A percentile compares a stretch with the other conserved stretches of the same genome.
Conservation (phyloP, 2,797 vertebrate species). For the Etheostoma perlongum region DNA sequence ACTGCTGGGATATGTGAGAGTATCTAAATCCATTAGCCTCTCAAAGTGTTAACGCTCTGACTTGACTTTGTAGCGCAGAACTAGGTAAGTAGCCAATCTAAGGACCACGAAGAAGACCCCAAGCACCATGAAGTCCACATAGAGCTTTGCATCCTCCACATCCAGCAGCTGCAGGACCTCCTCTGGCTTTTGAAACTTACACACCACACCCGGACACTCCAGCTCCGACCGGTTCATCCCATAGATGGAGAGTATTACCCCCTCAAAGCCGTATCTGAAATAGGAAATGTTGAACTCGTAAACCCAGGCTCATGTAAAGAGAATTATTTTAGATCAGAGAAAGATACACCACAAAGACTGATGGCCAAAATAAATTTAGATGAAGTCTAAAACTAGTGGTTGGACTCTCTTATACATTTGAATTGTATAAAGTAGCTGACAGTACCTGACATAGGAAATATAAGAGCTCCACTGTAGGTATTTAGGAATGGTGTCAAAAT, state of each 20-base stretch:
- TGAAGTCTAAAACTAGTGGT: conserved; percentile 1
- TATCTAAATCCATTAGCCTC: conserved; percentile 26
- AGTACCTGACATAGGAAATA: conserved; percentile 96
- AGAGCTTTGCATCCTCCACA: conserved; percentile 96
- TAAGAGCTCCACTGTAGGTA: conserved; percentile 99
- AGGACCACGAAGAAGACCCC: conserved; percentile 94
- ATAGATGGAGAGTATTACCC: conserved; percentile 96
- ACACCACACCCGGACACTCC: conserved; percentile 88
- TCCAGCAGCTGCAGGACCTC: conserved; percentile 93
- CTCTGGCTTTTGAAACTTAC: conserved; percentile 94
- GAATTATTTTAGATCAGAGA: not conserved
- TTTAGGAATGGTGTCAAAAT: conserved; percentile 98
- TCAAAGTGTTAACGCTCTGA: conserved; percentile 89
- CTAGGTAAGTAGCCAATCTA: conserved; percentile 94
- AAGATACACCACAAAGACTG: not conserved
- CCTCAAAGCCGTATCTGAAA: conserved; percentile 96
- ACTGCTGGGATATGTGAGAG: conserved; percentile 44
- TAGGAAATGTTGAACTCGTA: not conserved
- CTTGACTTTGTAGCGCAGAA: conserved; percentile 97
- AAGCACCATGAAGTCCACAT: conserved; percentile 96
- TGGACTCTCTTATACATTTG: not conserved
- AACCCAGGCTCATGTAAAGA: not conserved
- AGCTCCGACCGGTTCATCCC: conserved; percentile 95
- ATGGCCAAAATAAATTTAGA: not conserved
- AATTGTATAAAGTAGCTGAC: not conserved